These are phyloP conservation scores for Imbricaverruca yamaguchii DNA, from an alignment of 2,888 invertebrate species.

Conservation along the genomic window DNA sequence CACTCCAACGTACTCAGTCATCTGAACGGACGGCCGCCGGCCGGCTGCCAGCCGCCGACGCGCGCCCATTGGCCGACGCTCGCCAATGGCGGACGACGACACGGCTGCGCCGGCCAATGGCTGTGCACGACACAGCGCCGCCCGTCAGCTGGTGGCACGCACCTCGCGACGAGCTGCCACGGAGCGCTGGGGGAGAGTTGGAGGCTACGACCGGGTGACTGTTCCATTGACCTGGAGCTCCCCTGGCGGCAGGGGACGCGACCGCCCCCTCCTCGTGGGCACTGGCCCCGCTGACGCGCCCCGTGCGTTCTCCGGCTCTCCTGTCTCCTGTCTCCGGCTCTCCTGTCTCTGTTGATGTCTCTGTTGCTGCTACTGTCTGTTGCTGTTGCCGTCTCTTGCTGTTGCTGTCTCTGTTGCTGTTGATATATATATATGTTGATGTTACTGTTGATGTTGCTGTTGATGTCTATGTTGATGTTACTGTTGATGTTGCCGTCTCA, in stretches of 20 bases:
- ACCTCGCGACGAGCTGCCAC: neutral
- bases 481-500: too few species aligned
- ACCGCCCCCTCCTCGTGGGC: neutral
- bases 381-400: too few species aligned
- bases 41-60: neutral
- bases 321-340: too few species aligned
- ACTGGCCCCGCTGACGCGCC: too few species aligned
- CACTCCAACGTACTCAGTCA: slow-evolving; percentile 5
- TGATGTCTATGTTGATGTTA: too few species aligned
- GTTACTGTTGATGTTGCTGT: too few species aligned
- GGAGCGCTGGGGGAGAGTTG: neutral
- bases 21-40: neutral
- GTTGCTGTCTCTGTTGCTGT: too few species aligned
- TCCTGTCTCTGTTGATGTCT: too few species aligned
- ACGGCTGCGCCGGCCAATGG: neutral
- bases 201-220: slow-evolving; percentile 1
- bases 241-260: neutral
- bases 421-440: too few species aligned
- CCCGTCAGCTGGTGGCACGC: neutral
- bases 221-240: slow-evolving; percentile 13
- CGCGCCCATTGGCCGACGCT: neutral
- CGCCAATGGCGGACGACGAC: neutral
- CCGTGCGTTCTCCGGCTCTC: too few species aligned
- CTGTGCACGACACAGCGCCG: too few species aligned
- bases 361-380: too few species aligned